Evolutionary conservation across 2,113 vertebrate species (phyloP).

Genomic region (Daubentonia madagascariensis): DNA sequence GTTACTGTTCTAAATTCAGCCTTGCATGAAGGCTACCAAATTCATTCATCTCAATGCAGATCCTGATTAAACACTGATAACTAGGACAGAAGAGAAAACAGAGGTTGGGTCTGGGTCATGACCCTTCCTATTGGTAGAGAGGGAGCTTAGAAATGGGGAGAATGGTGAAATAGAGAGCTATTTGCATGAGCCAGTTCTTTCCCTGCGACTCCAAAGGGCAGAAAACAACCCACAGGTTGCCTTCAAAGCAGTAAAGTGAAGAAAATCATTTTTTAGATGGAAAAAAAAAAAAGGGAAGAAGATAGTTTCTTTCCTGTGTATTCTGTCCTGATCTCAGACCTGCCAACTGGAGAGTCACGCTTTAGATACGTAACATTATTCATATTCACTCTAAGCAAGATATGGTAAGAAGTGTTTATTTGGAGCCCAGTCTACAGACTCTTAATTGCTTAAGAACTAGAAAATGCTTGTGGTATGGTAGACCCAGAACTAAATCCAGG

Average conservation of each 20-base stretch:
- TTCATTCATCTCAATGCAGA: conserved; percentile 9
- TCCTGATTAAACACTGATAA: conserved; percentile 44
- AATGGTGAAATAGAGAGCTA: background rate
- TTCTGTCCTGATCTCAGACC: background rate
- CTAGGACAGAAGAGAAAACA: conserved; percentile 47
- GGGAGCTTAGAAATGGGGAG: conserved; percentile 18
- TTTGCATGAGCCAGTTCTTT: background rate
- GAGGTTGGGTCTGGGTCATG: background rate
- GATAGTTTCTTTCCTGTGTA: background rate
- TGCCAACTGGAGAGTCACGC: background rate
- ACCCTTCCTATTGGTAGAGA: background rate
- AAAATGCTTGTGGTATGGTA: background rate
- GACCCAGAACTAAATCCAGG: background rate
- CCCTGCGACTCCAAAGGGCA: conserved; percentile 18
- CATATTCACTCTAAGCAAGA: background rate
- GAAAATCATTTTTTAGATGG: background rate
- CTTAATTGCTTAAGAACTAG: background rate
- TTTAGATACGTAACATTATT: conserved; percentile 4
- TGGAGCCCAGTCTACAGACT: background rate
- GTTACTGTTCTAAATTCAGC: conserved; percentile 18
- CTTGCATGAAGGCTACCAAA: conserved; percentile 1
- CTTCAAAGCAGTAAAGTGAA: background rate
- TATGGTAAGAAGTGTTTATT: background rate
- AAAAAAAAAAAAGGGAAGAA: background rate
- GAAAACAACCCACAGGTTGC: background rate